phyloP scores from a whole-genome alignment of 2,888 invertebrate genomes.

The Aricia artaxerxes region DNA sequence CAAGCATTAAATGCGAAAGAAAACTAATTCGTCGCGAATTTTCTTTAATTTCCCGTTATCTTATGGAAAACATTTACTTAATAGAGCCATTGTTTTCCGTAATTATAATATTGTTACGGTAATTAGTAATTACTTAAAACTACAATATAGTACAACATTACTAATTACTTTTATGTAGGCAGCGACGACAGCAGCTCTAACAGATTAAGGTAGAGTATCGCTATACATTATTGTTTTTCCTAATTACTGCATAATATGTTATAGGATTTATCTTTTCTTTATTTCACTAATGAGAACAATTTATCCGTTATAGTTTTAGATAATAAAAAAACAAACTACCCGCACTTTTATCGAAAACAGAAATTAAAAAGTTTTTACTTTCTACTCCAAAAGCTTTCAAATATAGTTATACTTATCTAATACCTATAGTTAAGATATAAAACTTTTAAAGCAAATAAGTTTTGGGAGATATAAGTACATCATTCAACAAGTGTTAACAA shows the following conservation, averaged over 20 bases:
- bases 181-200: no score
- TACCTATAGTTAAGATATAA: neutral
- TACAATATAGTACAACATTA: no score
- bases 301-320: neutral
- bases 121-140: no score
- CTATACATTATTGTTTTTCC: neutral
- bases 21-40: no score
- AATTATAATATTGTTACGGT: no score
- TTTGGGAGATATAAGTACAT: neutral
- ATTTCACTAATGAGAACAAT: neutral
- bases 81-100: no score
- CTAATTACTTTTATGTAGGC: no score
- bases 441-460: neutral
- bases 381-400: neutral
- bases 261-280: neutral
- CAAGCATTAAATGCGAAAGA: no score
- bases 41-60: no score
- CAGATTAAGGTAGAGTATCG: neutral
- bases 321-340: neutral
- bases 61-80: no score
- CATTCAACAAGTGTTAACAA: neutral
- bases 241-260: neutral
- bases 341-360: neutral
- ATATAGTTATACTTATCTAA: neutral
- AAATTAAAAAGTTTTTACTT: neutral